phyloP scores from a whole-genome alignment of 2,797 vertebrate genomes.

The Sciurus carolinensis region DNA sequence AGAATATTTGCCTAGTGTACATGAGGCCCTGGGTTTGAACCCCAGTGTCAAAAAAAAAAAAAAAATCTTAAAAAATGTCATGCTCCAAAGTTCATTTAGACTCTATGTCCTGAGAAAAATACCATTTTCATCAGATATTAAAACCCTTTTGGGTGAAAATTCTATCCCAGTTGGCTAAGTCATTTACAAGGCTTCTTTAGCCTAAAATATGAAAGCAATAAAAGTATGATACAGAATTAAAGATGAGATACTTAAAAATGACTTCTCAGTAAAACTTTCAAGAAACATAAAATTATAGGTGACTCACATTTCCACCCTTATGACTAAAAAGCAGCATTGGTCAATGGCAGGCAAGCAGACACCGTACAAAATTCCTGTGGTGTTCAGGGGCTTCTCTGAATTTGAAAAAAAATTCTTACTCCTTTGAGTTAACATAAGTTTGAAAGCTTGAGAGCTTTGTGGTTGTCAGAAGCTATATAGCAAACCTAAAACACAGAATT shows the following conservation, averaged over 20 bases:
- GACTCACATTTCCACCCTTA: constrained; percentile 53
- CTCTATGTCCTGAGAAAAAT: constrained; percentile 51
- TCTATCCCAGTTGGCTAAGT: background rate
- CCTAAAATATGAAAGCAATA: constrained; percentile 2
- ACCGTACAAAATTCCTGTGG: background rate
- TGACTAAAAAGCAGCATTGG: background rate
- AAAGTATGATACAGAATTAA: constrained; percentile 44
- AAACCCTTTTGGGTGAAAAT: background rate
- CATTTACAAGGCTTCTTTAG: constrained; percentile 31
- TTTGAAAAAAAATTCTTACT: background rate
- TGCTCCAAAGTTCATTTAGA: background rate
- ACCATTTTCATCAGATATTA: background rate
- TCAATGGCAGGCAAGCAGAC: background rate
- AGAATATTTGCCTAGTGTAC: too few species aligned
- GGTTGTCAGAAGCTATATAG: constrained; percentile 41
- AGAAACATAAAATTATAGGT: constrained; percentile 60
- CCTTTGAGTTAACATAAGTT: background rate
- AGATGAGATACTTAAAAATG: constrained; percentile 33
- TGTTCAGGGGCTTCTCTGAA: background rate
- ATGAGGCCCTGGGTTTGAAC: background rate
- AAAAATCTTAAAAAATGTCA: background rate
- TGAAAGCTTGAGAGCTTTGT: constrained; percentile 30
- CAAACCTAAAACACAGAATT: constrained; percentile 69
- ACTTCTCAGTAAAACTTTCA: constrained; percentile 55
- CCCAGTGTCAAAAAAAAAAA: background rate